Evolutionary conservation across 1,140 invertebrate species (phyloP).

Genomic region (Diprion similis): DNA sequence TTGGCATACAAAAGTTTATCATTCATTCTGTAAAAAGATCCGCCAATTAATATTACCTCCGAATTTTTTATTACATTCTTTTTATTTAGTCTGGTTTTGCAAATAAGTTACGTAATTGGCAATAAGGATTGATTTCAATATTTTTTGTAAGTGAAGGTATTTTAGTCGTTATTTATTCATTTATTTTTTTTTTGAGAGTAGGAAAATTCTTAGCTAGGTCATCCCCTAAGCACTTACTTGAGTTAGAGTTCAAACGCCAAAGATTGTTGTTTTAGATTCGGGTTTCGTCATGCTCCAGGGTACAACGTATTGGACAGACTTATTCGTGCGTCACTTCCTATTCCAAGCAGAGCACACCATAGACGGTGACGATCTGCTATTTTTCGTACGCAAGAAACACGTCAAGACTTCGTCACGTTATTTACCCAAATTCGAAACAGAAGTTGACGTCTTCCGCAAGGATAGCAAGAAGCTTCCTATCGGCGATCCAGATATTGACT

Average conservation of each 20-base stretch:
- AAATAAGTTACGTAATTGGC: background rate
- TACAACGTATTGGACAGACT: conserved; percentile 94
- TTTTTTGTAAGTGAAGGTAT: background rate
- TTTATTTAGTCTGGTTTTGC: conserved; percentile 3
- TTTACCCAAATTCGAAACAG: conserved; percentile 90
- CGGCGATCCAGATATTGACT: conserved; percentile 94
- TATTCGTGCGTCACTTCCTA: conserved; percentile 94
- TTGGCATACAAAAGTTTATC: background rate
- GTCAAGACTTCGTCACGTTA: conserved; percentile 85
- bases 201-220: conserved; percentile 1
- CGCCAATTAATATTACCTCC: background rate
- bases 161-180: background rate
- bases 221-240: too few species aligned
- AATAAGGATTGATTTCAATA: background rate
- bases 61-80: conserved; percentile 9
- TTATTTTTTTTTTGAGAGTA: conserved; percentile 13
- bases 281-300: conserved; percentile 90
- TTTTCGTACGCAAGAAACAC: conserved; percentile 93
- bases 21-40: background rate
- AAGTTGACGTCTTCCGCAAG: conserved; percentile 95
- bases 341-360: conserved; percentile 86
- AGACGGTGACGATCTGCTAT: conserved; percentile 93
- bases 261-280: conserved; percentile 69
- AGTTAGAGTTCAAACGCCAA: background rate
- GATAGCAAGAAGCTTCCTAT: conserved; percentile 96